These are phyloP conservation scores for Nebria salina DNA, from an alignment of 2,888 invertebrate species.

Conservation along the genomic window DNA sequence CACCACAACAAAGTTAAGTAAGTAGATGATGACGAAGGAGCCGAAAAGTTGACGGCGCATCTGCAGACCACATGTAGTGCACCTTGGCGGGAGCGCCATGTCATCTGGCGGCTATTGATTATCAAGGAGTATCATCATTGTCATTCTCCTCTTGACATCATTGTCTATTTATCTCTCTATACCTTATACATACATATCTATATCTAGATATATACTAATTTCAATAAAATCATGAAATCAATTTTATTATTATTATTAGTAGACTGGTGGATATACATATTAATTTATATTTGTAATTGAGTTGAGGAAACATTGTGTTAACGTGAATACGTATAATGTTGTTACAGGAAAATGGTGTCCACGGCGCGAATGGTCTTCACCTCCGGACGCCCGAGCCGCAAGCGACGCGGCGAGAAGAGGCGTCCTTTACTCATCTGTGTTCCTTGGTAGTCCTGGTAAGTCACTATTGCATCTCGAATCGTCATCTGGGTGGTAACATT, in stretches of 20 bases:
- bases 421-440: constrained; percentile 89
- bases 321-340: constrained; percentile 34
- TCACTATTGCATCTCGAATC: constrained; percentile 57
- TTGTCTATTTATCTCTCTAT: too few species aligned
- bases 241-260: too few species aligned
- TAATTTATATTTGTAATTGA: too few species aligned
- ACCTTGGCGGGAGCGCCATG: constrained; percentile 50
- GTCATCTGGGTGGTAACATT: neutral
- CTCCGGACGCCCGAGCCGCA: constrained; percentile 81
- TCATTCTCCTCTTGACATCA: neutral
- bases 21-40: neutral
- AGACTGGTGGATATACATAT: too few species aligned
- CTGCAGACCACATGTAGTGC: constrained; percentile 32
- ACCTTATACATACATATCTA: neutral
- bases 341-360: constrained; percentile 91
- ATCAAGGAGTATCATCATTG: constrained; percentile 49
- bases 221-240: too few species aligned
- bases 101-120: constrained; percentile 64
- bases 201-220: neutral
- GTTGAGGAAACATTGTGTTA: too few species aligned
- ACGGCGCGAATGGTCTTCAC: constrained; percentile 89
- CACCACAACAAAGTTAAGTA: constrained; percentile 15
- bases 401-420: constrained; percentile 82
- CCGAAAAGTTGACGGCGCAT: constrained; percentile 16
- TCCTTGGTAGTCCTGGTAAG: constrained; percentile 90